These are phyloP conservation scores for Protonemura montana DNA, from an alignment of 2,888 invertebrate species.

Conservation along the genomic window DNA sequence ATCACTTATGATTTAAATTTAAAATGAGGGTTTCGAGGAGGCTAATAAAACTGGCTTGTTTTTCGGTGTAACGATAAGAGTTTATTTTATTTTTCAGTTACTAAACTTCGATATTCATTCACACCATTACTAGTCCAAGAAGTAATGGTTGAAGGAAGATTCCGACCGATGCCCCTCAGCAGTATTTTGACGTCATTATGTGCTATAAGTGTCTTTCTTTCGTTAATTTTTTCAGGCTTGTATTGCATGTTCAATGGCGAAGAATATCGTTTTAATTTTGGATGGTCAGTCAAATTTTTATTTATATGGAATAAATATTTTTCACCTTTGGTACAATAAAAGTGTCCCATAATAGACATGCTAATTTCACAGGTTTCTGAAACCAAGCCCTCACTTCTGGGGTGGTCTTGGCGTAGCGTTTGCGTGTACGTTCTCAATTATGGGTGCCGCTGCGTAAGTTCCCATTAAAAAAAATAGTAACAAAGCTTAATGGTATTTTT, in stretches of 20 bases:
- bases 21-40: not conserved
- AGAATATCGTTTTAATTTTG: not conserved
- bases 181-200: not conserved
- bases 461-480: not conserved
- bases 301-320: too few species aligned
- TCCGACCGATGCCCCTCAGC: not conserved
- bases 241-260: not conserved
- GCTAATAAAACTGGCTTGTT: not conserved
- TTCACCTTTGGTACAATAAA: too few species aligned
- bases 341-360: not conserved
- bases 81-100: too few species aligned
- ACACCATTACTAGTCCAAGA: not conserved
- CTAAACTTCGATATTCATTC: too few species aligned
- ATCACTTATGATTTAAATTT: not conserved
- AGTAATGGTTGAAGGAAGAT: not conserved
- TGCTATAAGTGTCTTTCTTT: not conserved
- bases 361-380: conserved; percentile 74
- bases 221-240: not conserved
- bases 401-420: conserved; percentile 91
- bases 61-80: too few species aligned
- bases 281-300: not conserved
- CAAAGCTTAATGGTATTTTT: not conserved
- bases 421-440: conserved; percentile 93
- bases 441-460: conserved; percentile 91
- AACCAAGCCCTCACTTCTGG: conserved; percentile 97